phyloP scores from a whole-genome alignment of 2,113 vertebrate genomes.

The Crotalus viridis region DNA sequence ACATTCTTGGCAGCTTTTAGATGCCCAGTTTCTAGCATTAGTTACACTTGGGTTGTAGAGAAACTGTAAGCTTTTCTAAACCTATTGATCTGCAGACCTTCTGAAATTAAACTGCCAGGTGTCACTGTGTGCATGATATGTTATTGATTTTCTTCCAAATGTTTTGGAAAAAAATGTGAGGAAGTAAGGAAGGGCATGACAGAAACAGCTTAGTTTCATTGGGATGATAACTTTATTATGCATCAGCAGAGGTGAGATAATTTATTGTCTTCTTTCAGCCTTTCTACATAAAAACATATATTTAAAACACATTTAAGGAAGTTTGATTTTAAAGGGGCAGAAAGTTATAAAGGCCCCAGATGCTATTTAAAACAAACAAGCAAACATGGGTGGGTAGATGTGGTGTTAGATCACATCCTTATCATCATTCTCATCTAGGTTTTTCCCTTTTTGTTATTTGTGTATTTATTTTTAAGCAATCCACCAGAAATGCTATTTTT shows the following conservation, averaged over 20 bases:
- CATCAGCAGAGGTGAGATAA: constrained; percentile 24
- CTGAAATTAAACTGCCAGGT: constrained; percentile 84
- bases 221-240: constrained; percentile 49
- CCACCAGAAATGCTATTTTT: not conserved
- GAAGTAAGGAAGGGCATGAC: constrained; percentile 43
- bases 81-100: constrained; percentile 58
- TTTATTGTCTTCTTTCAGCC: constrained; percentile 22
- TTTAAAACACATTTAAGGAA: not conserved
- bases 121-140: constrained; percentile 77
- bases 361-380: not conserved
- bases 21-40: constrained; percentile 12
- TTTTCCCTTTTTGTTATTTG: not conserved
- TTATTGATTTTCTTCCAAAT: constrained; percentile 75
- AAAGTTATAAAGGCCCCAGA: not conserved
- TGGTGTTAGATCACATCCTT: not conserved
- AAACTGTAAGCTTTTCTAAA: constrained; percentile 52
- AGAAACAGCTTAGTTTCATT: constrained; percentile 48
- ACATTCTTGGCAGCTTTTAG: not conserved
- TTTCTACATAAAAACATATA: not conserved
- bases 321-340: not conserved
- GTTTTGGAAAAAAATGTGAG: constrained; percentile 34
- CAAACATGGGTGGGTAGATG: not conserved
- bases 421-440: not conserved
- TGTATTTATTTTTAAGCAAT: not conserved
- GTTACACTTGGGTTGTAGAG: constrained; percentile 38